Percentiles rank a stretch among this genome's conserved stretches.
These are phyloP conservation scores for Anthopleura xanthogrammica DNA, from an alignment of 92 coral and sea anemone genomes.

Conservation along the genomic window DNA sequence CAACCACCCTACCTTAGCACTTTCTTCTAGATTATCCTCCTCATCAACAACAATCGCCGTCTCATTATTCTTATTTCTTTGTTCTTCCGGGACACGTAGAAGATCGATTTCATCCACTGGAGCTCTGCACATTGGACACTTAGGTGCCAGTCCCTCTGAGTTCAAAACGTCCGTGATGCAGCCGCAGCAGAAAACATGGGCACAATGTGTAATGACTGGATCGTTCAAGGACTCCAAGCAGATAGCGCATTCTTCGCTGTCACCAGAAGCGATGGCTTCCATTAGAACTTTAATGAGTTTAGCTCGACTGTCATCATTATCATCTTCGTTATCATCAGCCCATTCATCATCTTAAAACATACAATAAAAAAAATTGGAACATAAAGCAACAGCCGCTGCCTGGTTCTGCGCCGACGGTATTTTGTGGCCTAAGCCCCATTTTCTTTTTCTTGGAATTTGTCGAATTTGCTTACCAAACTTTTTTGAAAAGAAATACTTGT, in stretches of 20 bases:
- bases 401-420: too few relatives aligned
- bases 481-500: too few relatives aligned
- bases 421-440: too few relatives aligned
- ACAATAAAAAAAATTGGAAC: too few relatives aligned
- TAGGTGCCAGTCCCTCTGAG: slow-evolving; percentile 57
- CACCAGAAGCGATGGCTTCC: slow-evolving; percentile 64
- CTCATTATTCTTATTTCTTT: slow-evolving; percentile 3
- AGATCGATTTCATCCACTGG: slow-evolving; percentile 72
- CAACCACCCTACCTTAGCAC: slow-evolving; percentile 6
- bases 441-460: too few relatives aligned
- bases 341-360: slow-evolving; percentile 43
- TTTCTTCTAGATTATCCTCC: slow-evolving; percentile 7
- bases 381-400: too few relatives aligned
- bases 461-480: too few relatives aligned
- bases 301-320: slow-evolving; percentile 50
- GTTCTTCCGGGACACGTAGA: slow-evolving; percentile 53
- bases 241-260: slow-evolving; percentile 81
- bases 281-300: slow-evolving; percentile 69
- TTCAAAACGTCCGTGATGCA: slow-evolving; percentile 76
- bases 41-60: background rate
- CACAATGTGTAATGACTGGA: slow-evolving; percentile 84
- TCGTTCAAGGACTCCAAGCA: slow-evolving; percentile 80
- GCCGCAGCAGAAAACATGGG: slow-evolving; percentile 74
- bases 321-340: slow-evolving; percentile 52
- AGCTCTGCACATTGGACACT: slow-evolving; percentile 81